phyloP scores from a whole-genome alignment of 2,888 invertebrate species.

The Spatulosminthurus flaviceps region DNA sequence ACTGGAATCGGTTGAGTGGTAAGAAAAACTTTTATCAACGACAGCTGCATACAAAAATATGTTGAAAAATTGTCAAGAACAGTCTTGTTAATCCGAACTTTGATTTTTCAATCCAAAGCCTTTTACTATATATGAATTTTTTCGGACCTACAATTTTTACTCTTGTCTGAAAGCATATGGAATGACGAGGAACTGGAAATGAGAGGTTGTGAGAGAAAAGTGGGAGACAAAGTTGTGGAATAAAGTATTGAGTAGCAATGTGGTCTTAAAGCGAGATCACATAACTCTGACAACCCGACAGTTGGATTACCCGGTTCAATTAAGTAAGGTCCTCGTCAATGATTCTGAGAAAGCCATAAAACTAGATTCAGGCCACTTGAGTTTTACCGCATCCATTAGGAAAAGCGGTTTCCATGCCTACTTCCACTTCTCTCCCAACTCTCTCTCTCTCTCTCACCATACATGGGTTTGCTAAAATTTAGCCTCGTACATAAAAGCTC shows the following conservation, averaged over 20 bases:
- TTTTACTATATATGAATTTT: too few species aligned
- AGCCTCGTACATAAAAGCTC: too few species aligned
- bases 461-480: too few species aligned
- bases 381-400: conserved; percentile 39
- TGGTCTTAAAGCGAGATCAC: conserved; percentile 38
- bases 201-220: neutral
- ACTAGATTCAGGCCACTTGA: conserved; percentile 48
- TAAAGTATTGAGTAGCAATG: conserved; percentile 1
- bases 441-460: neutral
- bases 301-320: conserved; percentile 52
- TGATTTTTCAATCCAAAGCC: too few species aligned
- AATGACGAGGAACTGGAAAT: neutral
- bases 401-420: conserved; percentile 29
- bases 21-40: too few species aligned
- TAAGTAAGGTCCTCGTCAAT: conserved; percentile 45
- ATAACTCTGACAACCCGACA: conserved; percentile 49
- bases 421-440: neutral
- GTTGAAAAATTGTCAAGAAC: too few species aligned
- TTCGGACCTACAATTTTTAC: too few species aligned
- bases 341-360: conserved; percentile 48
- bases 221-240: conserved; percentile 1
- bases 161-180: too few species aligned
- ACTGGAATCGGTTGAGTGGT: too few species aligned
- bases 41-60: too few species aligned
- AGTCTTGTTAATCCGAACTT: too few species aligned